Evolutionary conservation across 2,797 vertebrate species (phyloP).

Genomic region (Stomatorhinus walkeri): DNA sequence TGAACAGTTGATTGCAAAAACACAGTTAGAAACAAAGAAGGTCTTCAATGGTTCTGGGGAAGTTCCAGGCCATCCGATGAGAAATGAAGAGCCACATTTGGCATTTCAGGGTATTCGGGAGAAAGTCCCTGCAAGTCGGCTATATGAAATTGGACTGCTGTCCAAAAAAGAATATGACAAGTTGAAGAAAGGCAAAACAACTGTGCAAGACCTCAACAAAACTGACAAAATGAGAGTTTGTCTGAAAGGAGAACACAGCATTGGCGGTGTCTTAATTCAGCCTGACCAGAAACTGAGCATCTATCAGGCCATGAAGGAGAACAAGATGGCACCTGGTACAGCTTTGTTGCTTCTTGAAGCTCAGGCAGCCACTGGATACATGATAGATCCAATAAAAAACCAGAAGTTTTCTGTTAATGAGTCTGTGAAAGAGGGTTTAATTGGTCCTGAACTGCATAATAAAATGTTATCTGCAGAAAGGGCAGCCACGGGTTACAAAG

Average conservation of each 20-base stretch:
- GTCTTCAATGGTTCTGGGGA: slow-evolving; percentile 65
- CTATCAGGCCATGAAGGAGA: slow-evolving; percentile 79
- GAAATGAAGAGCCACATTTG: slow-evolving; percentile 52
- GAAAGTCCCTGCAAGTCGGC: slow-evolving; percentile 73
- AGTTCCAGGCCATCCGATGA: slow-evolving; percentile 40
- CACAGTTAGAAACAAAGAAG: slow-evolving; percentile 53
- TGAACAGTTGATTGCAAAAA: slow-evolving; percentile 48
- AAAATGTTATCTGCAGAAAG: slow-evolving; percentile 68
- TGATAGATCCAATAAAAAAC: slow-evolving; percentile 66
- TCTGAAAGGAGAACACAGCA: slow-evolving; percentile 69
- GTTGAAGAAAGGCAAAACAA: slow-evolving; percentile 67
- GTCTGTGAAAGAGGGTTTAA: slow-evolving; percentile 62
- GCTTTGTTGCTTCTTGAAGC: slow-evolving; percentile 72
- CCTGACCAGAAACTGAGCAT: slow-evolving; percentile 79
- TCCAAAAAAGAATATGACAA: slow-evolving; percentile 73
- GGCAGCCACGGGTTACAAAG: slow-evolving; percentile 70
- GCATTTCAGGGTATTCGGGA: slow-evolving; percentile 76
- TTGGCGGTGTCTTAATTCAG: slow-evolving; percentile 75
- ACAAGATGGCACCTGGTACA: slow-evolving; percentile 58
- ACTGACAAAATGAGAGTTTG: slow-evolving; percentile 66
- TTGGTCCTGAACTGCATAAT: slow-evolving; percentile 69
- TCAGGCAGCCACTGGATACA: slow-evolving; percentile 71
- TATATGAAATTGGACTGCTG: slow-evolving; percentile 70
- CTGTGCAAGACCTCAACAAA: slow-evolving; percentile 68
- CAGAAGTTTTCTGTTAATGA: slow-evolving; percentile 66